Evolutionary conservation across 2,797 vertebrate species (phyloP), one percentile per base, ranked within the genome.

Genomic region (Stomatorhinus walkeri): DNA sequence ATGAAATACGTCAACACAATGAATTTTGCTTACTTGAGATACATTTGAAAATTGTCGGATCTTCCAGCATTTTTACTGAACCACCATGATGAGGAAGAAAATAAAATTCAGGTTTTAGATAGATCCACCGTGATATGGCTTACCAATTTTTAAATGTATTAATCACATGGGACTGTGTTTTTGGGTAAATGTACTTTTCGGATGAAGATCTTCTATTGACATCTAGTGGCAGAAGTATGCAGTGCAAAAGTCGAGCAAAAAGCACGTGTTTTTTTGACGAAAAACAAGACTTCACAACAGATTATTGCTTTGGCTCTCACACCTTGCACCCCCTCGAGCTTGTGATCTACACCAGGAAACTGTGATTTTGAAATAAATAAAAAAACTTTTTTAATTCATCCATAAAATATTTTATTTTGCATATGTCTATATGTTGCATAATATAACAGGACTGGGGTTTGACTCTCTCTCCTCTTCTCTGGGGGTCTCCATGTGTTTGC

Each of bases 191-290:
- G 56, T 1, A 59, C 6, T 76, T 76, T 19, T 48, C n/a, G 8
- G n/a, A 48, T 46, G 14, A 54, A 87, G 43, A 28, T 6, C 32
- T 32, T n/a, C 5, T 87, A 36, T 0, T 52, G 92, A 94, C 94
- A 92, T 91, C 95, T 94, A 90, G 87, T 93, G 95, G 76, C 32
- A 4, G 7, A 32, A 1, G 76, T 12, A 40, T 48, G 89, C 84
- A 91, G 14, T 90, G 84, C 52, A 87, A 49, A 32, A 89, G 51
- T 24, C 24, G 52, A 87, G 16, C 56, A 6, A 87, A 40, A 72
- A 54, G 54, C 10, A 5, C 19, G 7, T 43, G n/a, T n/a, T n/a
- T 59, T 81, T 14, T 24, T 19, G 14, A 32, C 32, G 54, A 86
- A 86, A 86, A 56, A 84, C 46, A 49, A 49, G 4, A 84, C 8